Evolutionary conservation across 2,113 vertebrate species (phyloP).

Genomic region (Tupaia chinensis): DNA sequence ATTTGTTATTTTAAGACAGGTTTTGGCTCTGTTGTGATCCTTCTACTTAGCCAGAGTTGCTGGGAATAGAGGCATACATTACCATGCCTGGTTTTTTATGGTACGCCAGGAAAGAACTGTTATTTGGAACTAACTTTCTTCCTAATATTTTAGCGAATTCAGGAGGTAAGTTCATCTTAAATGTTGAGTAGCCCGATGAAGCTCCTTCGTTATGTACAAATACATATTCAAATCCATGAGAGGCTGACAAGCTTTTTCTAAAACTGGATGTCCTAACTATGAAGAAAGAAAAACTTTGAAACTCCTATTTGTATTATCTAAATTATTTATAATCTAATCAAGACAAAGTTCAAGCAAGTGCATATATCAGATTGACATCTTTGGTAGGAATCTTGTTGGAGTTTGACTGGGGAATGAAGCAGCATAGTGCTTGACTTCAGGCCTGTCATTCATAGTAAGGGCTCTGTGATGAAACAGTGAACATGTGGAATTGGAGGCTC

Average conservation of each 20-base stretch:
- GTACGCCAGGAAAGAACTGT: no score
- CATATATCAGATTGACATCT: neutral
- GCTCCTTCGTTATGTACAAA: neutral
- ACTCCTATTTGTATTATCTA: neutral
- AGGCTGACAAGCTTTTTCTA: neutral
- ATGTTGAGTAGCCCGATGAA: neutral
- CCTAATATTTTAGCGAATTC: slow-evolving; percentile 42
- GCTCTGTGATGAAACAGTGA: neutral
- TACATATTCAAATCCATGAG: neutral
- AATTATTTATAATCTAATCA: neutral
- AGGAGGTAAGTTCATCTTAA: neutral
- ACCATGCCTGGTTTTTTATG: no score
- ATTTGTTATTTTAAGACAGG: no score
- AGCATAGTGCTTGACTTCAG: neutral
- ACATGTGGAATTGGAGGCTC: neutral
- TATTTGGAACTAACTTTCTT: neutral
- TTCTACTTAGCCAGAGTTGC: no score
- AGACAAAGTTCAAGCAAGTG: neutral
- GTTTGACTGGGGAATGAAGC: neutral
- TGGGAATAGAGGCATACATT: no score
- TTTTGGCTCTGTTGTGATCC: no score
- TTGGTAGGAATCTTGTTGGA: neutral
- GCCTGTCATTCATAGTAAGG: neutral
- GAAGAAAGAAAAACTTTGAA: neutral
- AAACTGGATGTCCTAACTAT: neutral